Percentiles rank a stretch among this genome's conserved stretches.
Conservation (phyloP, 2,888 invertebrate genomes). For the Nebria salina region DNA sequence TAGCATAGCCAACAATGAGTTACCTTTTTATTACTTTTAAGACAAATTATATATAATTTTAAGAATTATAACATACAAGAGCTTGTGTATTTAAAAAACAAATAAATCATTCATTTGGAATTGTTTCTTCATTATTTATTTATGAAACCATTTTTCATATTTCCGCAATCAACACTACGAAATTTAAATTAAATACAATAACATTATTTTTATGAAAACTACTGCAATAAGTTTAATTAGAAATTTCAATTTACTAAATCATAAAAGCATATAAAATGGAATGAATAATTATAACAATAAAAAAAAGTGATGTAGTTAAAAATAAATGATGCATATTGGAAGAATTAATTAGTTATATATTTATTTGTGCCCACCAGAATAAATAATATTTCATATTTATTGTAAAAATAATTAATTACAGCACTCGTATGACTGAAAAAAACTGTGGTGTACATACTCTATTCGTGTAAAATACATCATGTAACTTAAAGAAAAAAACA, state of each 20-base stretch:
- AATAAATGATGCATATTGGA: slow-evolving; percentile 49
- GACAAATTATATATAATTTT: slow-evolving; percentile 58
- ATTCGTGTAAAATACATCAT: slow-evolving; percentile 14
- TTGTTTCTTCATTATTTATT: slow-evolving; percentile 2
- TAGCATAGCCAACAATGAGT: slow-evolving; percentile 60
- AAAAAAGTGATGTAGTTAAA: slow-evolving; percentile 48
- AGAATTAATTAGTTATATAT: slow-evolving; percentile 33
- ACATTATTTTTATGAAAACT: too few relatives aligned
- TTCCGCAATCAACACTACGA: too few relatives aligned
- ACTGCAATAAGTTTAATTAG: too few relatives aligned
- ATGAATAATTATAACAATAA: too few relatives aligned
- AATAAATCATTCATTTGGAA: slow-evolving; percentile 51
- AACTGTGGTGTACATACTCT: not conserved
- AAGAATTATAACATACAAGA: slow-evolving; percentile 60
- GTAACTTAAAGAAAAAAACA: slow-evolving; percentile 30
- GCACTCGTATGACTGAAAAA: slow-evolving; percentile 32
- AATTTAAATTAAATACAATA: too few relatives aligned
- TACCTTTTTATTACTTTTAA: slow-evolving; percentile 62
- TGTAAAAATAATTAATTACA: slow-evolving; percentile 44
- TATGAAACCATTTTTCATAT: not conserved
- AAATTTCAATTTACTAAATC: too few relatives aligned
- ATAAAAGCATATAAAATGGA: too few relatives aligned
- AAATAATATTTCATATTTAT: slow-evolving; percentile 39
- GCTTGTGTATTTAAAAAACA: slow-evolving; percentile 61
- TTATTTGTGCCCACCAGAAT: slow-evolving; percentile 46